Conservation (phyloP, 2,888 invertebrate genomes). For the Hemithea aestivaria region DNA sequence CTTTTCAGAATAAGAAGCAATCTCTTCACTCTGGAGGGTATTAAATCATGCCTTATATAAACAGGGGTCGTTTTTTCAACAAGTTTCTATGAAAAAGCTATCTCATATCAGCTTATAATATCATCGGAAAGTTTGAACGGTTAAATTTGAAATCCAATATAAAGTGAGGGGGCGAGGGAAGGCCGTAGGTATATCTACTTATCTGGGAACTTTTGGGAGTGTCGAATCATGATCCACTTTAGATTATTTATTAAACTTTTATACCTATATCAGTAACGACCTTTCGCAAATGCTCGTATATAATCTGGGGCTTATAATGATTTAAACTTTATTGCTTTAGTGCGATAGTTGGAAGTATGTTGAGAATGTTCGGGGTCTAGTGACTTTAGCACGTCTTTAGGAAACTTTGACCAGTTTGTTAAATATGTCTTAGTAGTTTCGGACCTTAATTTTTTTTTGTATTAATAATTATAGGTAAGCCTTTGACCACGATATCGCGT, state of each 20-base stretch:
- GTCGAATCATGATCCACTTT: conserved; percentile 38
- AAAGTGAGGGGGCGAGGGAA: conserved; percentile 45
- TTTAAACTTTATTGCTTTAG: no score
- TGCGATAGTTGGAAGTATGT: no score
- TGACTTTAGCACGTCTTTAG: no score
- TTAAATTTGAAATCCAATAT: conserved; percentile 58
- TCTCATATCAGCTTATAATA: conserved; percentile 46
- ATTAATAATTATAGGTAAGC: no score
- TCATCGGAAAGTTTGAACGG: conserved; percentile 44
- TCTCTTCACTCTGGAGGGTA: conserved; percentile 2
- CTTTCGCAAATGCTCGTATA: no score
- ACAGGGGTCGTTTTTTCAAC: conserved; percentile 5
- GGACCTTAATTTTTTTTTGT: no score
- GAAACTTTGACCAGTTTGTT: no score
- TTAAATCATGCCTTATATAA: conserved; percentile 13
- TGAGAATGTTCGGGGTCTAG: no score
- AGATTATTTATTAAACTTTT: conserved; percentile 41
- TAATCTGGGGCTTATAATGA: no score
- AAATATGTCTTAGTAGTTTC: no score
- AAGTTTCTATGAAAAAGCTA: conserved; percentile 32
- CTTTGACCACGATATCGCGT: no score
- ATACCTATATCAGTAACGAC: no score
- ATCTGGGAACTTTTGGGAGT: conserved; percentile 43
- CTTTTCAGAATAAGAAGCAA: conserved; percentile 7
- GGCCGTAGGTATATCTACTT: conserved; percentile 36